These are phyloP conservation scores for Quadroppia sp. DNA, from an alignment of 2,888 invertebrate species.

Conservation along the genomic window DNA sequence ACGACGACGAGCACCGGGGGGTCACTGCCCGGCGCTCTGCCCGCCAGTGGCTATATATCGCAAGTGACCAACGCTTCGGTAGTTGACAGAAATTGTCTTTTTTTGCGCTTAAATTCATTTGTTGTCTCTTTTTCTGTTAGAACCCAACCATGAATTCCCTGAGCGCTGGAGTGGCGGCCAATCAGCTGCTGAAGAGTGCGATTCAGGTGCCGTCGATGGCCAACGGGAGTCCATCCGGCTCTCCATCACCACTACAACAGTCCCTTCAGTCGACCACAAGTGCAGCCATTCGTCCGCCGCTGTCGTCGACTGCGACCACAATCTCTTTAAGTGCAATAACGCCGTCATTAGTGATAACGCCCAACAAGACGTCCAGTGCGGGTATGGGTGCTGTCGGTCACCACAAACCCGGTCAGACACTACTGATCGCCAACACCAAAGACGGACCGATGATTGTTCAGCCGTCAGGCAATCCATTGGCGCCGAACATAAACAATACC, in stretches of 20 bases:
- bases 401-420: slow-evolving; percentile 13
- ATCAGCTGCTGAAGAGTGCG: not conserved
- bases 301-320: not conserved
- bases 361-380: slow-evolving; percentile 6
- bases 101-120: not conserved
- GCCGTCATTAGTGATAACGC: slow-evolving; percentile 13
- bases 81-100: not conserved
- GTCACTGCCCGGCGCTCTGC: slow-evolving; percentile 44
- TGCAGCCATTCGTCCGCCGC: not conserved
- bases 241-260: slow-evolving; percentile 5
- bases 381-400: not conserved
- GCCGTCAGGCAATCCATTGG: not conserved
- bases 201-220: not conserved
- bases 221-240: not conserved
- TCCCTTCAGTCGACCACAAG: not conserved
- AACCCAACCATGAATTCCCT: not conserved
- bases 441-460: slow-evolving; percentile 30
- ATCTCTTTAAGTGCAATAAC: slow-evolving; percentile 8
- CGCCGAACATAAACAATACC: not conserved
- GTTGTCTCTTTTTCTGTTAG: too few relatives aligned
- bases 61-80: slow-evolving; percentile 42
- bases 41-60: slow-evolving; percentile 49
- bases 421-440: slow-evolving; percentile 27
- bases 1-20: not conserved
- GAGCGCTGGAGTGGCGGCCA: not conserved